Conservation (phyloP, 2,888 invertebrate species). For the Acrocyrtus sp. region DNA sequence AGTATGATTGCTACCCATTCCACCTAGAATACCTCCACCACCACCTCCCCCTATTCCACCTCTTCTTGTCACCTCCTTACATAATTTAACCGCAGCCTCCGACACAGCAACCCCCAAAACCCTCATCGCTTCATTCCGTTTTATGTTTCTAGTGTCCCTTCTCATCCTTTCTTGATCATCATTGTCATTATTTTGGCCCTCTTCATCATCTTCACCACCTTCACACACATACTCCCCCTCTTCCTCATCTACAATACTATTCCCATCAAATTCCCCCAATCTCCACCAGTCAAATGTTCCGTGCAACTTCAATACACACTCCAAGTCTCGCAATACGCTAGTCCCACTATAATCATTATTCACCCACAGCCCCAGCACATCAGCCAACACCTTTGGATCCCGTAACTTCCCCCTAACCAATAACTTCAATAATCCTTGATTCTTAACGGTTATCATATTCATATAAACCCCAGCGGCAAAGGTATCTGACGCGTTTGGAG, state of each 20-base stretch:
- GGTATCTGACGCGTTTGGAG: no score
- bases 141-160: no score
- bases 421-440: conserved; percentile 2
- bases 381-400: not conserved
- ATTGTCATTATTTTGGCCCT: no score
- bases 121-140: no score
- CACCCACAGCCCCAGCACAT: not conserved
- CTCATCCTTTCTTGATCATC: no score
- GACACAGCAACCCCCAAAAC: not conserved
- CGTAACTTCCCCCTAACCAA: not conserved
- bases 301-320: not conserved
- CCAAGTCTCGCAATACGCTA: not conserved
- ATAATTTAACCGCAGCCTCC: not conserved
- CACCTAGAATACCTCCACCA: not conserved
- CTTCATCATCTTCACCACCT: not conserved
- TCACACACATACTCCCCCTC: not conserved
- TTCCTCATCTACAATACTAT: not conserved
- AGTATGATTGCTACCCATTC: not conserved
- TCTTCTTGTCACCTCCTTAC: not conserved
- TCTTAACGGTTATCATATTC: not conserved
- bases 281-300: conserved; percentile 1
- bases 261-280: not conserved
- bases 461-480: no score
- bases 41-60: not conserved
- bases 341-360: conserved; percentile 2